Evolutionary conservation across 2,888 invertebrate genomes (phyloP).

Genomic region (Xylocampa areola): DNA sequence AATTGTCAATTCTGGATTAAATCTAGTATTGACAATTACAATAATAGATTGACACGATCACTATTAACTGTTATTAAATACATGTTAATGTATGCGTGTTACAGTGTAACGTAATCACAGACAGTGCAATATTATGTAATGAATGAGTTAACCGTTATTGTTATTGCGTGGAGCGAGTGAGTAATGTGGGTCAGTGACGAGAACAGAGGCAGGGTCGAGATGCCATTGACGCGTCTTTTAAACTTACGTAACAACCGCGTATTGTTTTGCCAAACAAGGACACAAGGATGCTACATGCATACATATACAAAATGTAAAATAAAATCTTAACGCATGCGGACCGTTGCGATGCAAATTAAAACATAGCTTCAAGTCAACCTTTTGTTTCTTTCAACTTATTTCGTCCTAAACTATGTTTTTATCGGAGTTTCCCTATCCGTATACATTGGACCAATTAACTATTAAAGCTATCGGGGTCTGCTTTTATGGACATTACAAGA

Average conservation of each 20-base stretch:
- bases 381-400: constrained; percentile 18
- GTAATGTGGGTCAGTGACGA: constrained; percentile 88
- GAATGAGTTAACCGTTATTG: constrained; percentile 82
- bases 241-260: constrained; percentile 78
- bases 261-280: constrained; percentile 81
- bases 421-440: constrained; percentile 10
- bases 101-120: constrained; percentile 70
- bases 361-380: constrained; percentile 22
- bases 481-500: constrained; percentile 43
- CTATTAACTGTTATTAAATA: constrained; percentile 42
- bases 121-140: constrained; percentile 77
- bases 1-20: no score
- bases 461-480: constrained; percentile 33
- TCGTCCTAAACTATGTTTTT: constrained; percentile 16
- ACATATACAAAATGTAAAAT: constrained; percentile 55
- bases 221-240: constrained; percentile 84
- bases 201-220: constrained; percentile 87
- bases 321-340: constrained; percentile 47
- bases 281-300: constrained; percentile 67
- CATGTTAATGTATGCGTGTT: constrained; percentile 58
- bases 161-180: constrained; percentile 79
- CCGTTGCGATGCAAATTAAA: constrained; percentile 50
- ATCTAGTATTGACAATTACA: constrained; percentile 14
- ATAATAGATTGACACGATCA: constrained; percentile 23
- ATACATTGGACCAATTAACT: constrained; percentile 37